Evolutionary conservation across 1,140 invertebrate genomes (phyloP).

Genomic region (Drosophila parvula): DNA sequence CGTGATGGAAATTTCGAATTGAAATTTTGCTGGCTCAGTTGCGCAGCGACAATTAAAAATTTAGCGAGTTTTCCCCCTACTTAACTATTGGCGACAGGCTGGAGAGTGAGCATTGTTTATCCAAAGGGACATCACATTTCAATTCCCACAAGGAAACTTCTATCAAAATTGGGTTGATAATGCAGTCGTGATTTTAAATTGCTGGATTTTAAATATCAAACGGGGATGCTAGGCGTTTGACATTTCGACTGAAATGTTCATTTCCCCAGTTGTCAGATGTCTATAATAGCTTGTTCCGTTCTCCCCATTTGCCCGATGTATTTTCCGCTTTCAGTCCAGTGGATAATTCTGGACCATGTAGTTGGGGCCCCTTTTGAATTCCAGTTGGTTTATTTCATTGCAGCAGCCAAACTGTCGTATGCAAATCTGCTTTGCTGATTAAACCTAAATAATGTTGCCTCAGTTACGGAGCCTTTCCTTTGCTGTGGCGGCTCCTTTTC

Average conservation of each 20-base stretch:
- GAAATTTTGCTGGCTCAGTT: constrained; percentile 43
- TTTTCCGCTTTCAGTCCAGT: constrained; percentile 31
- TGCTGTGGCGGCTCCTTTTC: constrained; percentile 54
- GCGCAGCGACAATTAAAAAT: constrained; percentile 37
- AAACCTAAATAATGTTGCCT: constrained; percentile 80
- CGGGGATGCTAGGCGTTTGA: constrained; percentile 46
- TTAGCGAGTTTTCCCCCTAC: constrained; percentile 24
- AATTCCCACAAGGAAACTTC: constrained; percentile 20
- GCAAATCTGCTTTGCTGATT: constrained; percentile 81
- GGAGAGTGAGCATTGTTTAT: neutral
- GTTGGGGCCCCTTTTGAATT: constrained; percentile 62
- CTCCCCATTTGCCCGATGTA: constrained; percentile 67
- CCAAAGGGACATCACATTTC: constrained; percentile 1
- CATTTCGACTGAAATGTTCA: constrained; percentile 75
- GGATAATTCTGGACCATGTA: constrained; percentile 32
- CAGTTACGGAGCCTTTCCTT: constrained; percentile 54
- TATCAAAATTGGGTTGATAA: neutral
- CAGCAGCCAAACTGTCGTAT: constrained; percentile 65
- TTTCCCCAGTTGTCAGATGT: constrained; percentile 75
- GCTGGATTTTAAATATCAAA: constrained; percentile 15
- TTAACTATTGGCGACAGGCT: constrained; percentile 9
- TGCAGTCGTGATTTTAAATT: constrained; percentile 16
- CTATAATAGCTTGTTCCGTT: constrained; percentile 72
- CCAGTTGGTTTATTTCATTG: constrained; percentile 79
- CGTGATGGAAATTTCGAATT: constrained; percentile 38